Conservation (phyloP, 2,113 vertebrate species). For the Syngnathus typhle region DNA sequence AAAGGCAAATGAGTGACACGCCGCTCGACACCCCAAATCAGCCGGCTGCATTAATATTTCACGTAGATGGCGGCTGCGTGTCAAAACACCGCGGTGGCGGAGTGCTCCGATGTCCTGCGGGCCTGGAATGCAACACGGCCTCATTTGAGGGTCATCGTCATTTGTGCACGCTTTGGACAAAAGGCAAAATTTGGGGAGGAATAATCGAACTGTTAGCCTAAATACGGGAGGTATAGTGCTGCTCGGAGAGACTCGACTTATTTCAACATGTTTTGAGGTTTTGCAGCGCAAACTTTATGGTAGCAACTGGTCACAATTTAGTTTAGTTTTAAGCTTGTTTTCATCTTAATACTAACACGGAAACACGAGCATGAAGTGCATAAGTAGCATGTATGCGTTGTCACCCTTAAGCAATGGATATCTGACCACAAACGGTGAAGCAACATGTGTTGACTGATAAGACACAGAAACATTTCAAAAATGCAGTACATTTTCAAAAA, state of each 20-base stretch:
- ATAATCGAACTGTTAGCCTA: neutral
- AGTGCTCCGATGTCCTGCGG: slow-evolving; percentile 22
- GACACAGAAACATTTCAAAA: too few relatives aligned
- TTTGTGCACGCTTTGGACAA: neutral
- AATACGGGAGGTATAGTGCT: neutral
- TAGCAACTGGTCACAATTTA: too few relatives aligned
- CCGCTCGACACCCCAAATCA: slow-evolving; percentile 75
- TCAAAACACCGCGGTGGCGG: slow-evolving; percentile 72
- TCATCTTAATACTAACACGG: too few relatives aligned
- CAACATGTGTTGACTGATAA: too few relatives aligned
- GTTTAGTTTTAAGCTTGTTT: too few relatives aligned
- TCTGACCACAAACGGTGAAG: too few relatives aligned
- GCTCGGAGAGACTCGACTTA: too few relatives aligned
- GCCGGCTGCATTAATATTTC: slow-evolving; percentile 76
- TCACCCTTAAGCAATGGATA: too few relatives aligned
- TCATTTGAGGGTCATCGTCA: neutral
- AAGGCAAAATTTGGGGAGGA: neutral
- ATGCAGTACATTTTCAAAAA: too few relatives aligned
- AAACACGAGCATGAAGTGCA: too few relatives aligned
- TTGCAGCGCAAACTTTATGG: neutral
- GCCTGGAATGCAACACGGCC: neutral
- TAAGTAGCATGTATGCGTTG: too few relatives aligned
- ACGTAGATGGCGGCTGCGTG: slow-evolving; percentile 76
- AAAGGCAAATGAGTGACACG: slow-evolving; percentile 76
- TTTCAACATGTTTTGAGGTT: too few relatives aligned